These are phyloP conservation scores for Planococcus citri DNA, from an alignment of 1,140 invertebrate species.

Conservation along the genomic window DNA sequence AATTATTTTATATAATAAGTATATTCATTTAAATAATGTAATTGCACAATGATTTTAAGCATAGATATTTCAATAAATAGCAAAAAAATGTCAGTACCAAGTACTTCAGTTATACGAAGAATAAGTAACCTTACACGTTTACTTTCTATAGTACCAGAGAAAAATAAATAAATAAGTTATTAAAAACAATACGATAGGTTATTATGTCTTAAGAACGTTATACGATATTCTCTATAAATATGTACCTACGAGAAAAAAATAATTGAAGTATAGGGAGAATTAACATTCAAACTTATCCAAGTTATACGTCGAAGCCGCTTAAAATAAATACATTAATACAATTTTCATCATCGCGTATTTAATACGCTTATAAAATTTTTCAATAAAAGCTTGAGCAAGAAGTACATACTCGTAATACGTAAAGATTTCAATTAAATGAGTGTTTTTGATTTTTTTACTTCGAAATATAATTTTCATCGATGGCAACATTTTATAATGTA, in stretches of 20 bases:
- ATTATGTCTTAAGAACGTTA: constrained; percentile 2
- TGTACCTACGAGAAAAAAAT: constrained; percentile 1
- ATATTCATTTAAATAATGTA: background rate
- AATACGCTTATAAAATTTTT: background rate
- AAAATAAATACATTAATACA: background rate
- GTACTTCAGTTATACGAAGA: background rate
- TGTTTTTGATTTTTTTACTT: background rate
- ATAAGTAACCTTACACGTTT: background rate
- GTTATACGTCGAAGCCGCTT: background rate
- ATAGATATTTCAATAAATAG: background rate
- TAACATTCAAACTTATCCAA: background rate
- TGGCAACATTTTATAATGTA: background rate
- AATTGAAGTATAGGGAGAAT: constrained; percentile 7
- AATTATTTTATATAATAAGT: background rate
- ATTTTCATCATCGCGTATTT: background rate
- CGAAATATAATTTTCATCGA: background rate
- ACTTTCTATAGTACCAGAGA: background rate
- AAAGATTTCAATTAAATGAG: too few species aligned
- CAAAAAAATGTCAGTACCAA: background rate
- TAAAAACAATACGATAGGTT: constrained; percentile 3
- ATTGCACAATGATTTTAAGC: constrained; percentile 1
- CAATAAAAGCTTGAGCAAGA: constrained; percentile 2
- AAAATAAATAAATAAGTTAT: background rate
- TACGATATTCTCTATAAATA: background rate
- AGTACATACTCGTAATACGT: background rate